Evolutionary conservation across 2,797 vertebrate species (phyloP).

Genomic region (Alexandromys oeconomus): DNA sequence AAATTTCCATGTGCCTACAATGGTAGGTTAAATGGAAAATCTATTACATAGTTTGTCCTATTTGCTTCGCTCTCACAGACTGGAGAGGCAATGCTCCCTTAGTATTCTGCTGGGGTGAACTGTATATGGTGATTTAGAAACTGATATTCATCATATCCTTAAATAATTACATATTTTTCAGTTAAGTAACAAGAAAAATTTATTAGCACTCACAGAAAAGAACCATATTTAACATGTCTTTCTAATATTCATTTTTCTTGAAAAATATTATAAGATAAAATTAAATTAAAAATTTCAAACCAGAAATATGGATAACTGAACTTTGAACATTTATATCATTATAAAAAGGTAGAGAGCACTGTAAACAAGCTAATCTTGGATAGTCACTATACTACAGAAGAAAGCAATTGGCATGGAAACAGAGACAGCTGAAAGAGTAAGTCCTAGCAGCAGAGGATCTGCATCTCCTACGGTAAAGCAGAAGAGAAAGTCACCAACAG

Average conservation of each 20-base stretch:
- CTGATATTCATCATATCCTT: conserved; percentile 22
- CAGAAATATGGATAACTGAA: conserved; percentile 62
- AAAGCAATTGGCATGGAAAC: conserved; percentile 82
- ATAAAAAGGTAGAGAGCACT: conserved; percentile 70
- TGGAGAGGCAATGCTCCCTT: background rate
- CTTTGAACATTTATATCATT: conserved; percentile 63
- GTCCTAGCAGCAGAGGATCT: conserved; percentile 73
- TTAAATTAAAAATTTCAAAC: conserved; percentile 38
- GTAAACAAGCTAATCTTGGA: conserved; percentile 63
- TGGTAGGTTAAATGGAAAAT: conserved; percentile 57
- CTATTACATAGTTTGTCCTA: conserved; percentile 64
- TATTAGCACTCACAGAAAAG: conserved; percentile 57
- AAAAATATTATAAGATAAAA: conserved; percentile 46
- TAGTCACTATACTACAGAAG: conserved; percentile 73
- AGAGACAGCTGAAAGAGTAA: conserved; percentile 76
- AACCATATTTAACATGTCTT: conserved; percentile 59
- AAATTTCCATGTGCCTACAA: conserved; percentile 51
- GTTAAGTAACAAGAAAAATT: conserved; percentile 48
- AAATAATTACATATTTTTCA: conserved; percentile 56
- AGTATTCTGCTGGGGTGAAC: conserved; percentile 53
- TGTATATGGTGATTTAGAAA: conserved; percentile 45
- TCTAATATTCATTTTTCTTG: conserved; percentile 66
- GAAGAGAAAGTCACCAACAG: conserved; percentile 75
- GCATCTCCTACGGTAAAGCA: conserved; percentile 69
- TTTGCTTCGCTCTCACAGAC: conserved; percentile 63